Evolutionary conservation across 92 coral and sea anemone genomes (phyloP).

Genomic region (Nematostella vectensis): DNA sequence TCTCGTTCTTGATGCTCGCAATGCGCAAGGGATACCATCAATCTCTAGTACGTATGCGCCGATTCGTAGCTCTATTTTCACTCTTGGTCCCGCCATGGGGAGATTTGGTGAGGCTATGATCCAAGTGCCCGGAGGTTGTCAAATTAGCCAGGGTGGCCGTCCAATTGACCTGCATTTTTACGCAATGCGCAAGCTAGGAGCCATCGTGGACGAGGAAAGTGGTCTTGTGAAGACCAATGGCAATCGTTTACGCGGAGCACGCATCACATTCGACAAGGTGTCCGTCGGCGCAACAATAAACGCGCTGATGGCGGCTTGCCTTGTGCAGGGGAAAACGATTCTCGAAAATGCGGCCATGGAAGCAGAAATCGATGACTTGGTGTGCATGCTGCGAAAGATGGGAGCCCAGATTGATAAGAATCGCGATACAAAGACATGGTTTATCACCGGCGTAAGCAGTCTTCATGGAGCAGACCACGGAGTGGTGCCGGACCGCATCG

Average conservation of each 20-base stretch:
- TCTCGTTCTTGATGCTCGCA: neutral
- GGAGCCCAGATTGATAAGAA: conserved; percentile 17
- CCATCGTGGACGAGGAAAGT: neutral
- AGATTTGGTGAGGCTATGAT: neutral
- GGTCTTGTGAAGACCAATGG: neutral
- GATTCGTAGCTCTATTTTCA: neutral
- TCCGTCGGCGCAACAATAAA: conserved; percentile 54
- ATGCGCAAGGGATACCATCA: neutral
- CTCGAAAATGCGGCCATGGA: conserved; percentile 44
- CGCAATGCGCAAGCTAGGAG: conserved; percentile 34
- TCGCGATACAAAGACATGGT: conserved; percentile 1
- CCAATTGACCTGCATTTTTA: neutral
- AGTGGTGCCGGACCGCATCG: conserved; percentile 46
- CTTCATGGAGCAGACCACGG: conserved; percentile 14
- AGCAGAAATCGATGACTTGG: conserved; percentile 45
- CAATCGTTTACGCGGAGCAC: conserved; percentile 15
- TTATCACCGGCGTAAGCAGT: conserved; percentile 17
- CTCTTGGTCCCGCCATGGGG: neutral
- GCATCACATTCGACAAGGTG: conserved; percentile 5
- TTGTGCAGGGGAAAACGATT: conserved; percentile 30
- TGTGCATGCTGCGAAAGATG: conserved; percentile 25
- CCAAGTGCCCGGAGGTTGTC: neutral
- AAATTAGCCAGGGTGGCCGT: neutral
- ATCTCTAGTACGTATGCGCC: neutral
- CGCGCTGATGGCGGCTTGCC: conserved; percentile 48